Base-by-base conservation (phyloP, 2,113 vertebrate genomes). In the Oryzias javanicus region DNA sequence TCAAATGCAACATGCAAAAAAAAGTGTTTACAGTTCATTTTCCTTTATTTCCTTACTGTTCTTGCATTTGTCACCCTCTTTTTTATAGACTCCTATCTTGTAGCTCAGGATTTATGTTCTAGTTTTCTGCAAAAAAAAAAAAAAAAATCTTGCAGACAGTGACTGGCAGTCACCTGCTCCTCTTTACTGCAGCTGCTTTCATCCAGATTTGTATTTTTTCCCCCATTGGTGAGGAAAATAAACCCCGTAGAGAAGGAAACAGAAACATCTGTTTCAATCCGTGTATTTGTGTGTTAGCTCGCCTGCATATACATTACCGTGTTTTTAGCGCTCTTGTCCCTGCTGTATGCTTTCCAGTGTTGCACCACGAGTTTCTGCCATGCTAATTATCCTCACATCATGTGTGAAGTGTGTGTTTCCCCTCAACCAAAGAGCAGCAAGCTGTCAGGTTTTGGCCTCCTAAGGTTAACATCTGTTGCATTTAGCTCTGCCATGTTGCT, bases 371-470 rank as follows among this genome's bases (percentile, higher is more conserved):
- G 61, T 42, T 54, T 35, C 35, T 35, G 35, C 35, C 42, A 52
- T 71, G 67, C 45, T 42, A 60, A 49, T 67, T 51, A 78, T 75
- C 70, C 57, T 67, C 55, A 27, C 19, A 47, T 54, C 41, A 48
- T 55, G 46, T 50, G 41, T 54, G 61, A 54, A 52, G 50, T 46
- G 61, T 58, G 63, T 74, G 63, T 59, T 49, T 69, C 82, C 82
- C 86, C 76, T 86, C 90, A 91, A 88, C 91, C 84, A 12, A 88
- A 91, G 88, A 89, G 90, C 85, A 90, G 90, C 91, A 93, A 94
- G 93, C 94, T 96, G 93, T 92, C 93, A 91, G 90, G 91, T 93
- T 91, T 92, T 92, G 90, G 90, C 88, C 92, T 94, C 92, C 92
- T 79, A 92, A 88, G 91, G 91, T 92, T 91, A 94, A 94, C 94